Percentiles rank a stretch among this genome's conserved stretches.
Conservation (phyloP, 2,113 vertebrate species). For the Martes martes region DNA sequence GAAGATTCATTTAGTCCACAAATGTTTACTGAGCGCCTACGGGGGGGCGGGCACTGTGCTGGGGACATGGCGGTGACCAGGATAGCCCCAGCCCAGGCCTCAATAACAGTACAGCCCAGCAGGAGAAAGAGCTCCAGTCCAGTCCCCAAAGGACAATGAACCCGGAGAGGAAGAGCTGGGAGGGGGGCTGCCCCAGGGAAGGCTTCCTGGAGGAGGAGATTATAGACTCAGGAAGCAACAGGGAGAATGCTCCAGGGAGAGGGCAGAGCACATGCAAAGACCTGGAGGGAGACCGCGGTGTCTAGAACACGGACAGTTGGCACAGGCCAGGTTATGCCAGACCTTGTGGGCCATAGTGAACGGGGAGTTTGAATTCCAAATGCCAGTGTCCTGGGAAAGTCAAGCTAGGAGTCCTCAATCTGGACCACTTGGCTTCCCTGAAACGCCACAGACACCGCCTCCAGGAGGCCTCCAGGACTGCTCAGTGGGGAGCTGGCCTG, state of each 20-base stretch:
- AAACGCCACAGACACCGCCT: background rate
- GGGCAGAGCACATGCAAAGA: background rate
- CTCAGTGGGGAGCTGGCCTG: background rate
- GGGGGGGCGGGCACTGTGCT: no score
- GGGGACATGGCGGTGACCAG: background rate
- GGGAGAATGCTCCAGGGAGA: background rate
- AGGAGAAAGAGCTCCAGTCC: background rate
- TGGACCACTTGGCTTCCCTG: background rate
- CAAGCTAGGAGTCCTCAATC: background rate
- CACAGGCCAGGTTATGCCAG: background rate
- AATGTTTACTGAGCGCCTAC: background rate
- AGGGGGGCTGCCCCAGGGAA: background rate
- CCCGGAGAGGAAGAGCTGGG: background rate
- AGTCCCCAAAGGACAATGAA: background rate
- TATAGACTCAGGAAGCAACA: background rate
- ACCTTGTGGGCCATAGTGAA: background rate
- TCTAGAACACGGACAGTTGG: fast-evolving
- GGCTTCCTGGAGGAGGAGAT: background rate
- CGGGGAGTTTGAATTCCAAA: background rate
- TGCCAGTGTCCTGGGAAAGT: background rate
- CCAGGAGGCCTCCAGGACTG: background rate
- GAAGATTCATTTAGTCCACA: background rate
- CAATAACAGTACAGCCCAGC: background rate
- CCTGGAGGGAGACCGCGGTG: background rate
- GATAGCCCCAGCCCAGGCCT: background rate